Evolutionary conservation across 2,113 vertebrate species (phyloP).

Genomic region (Heterochromis multidens): DNA sequence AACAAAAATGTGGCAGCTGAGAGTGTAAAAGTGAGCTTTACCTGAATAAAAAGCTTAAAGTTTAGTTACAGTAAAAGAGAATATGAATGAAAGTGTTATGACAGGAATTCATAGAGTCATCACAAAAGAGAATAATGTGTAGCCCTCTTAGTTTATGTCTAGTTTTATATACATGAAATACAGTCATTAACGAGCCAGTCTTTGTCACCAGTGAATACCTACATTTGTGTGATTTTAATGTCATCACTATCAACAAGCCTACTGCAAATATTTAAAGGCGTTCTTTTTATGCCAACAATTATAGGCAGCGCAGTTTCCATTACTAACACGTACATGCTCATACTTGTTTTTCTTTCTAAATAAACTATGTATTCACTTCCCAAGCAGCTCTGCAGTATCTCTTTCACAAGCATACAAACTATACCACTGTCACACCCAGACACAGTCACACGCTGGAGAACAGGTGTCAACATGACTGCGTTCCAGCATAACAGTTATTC

Average conservation of each 20-base stretch:
- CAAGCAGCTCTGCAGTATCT: background rate
- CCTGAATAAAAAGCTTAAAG: background rate
- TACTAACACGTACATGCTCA: background rate
- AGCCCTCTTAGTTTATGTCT: background rate
- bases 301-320: background rate
- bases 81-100: background rate
- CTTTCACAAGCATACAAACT: background rate
- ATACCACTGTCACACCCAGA: background rate
- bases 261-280: background rate
- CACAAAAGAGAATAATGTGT: background rate
- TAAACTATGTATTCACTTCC: background rate
- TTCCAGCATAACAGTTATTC: background rate
- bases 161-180: background rate
- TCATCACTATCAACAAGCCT: background rate
- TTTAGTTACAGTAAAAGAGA: background rate
- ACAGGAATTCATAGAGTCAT: background rate
- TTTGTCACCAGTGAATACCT: background rate
- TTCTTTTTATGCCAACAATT: background rate
- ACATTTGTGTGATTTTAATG: background rate
- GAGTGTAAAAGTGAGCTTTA: background rate
- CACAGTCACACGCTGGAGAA: background rate
- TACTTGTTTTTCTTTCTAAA: background rate
- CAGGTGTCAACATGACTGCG: conserved; percentile 15
- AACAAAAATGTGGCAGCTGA: background rate
- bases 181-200: background rate